phyloP scores from a whole-genome alignment of 2,888 invertebrate genomes.

The Himalopsyche kuldschensis region DNA sequence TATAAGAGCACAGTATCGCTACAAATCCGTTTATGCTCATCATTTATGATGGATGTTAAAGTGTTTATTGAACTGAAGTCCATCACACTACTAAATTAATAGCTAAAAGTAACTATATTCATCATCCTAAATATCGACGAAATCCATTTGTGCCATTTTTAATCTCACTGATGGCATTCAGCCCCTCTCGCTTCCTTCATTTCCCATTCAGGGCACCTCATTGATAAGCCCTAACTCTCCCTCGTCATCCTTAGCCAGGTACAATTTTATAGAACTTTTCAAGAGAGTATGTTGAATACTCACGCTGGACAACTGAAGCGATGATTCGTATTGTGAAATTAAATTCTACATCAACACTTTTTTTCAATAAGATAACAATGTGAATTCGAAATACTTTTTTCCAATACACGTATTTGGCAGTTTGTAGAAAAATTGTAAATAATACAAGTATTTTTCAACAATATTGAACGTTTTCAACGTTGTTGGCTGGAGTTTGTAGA shows the following conservation, averaged over 20 bases:
- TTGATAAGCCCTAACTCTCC: slow-evolving; percentile 30
- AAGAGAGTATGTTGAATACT: background rate
- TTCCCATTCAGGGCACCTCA: slow-evolving; percentile 24
- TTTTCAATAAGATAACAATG: too few relatives aligned
- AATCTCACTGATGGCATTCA: slow-evolving; percentile 33
- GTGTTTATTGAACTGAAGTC: background rate
- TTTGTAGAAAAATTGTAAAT: too few relatives aligned
- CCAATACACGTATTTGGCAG: too few relatives aligned
- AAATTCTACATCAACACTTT: too few relatives aligned
- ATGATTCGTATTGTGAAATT: too few relatives aligned
- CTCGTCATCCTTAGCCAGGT: background rate
- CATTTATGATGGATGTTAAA: background rate
- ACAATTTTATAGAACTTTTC: background rate
- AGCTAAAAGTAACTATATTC: background rate
- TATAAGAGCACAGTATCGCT: too few relatives aligned
- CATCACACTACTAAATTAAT: background rate
- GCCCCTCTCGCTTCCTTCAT: slow-evolving; percentile 27
- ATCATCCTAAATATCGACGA: background rate
- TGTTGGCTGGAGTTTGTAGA: too few relatives aligned
- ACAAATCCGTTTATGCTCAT: too few relatives aligned
- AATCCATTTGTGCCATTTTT: slow-evolving; percentile 19
- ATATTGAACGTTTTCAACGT: too few relatives aligned
- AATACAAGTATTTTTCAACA: too few relatives aligned
- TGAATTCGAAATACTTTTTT: too few relatives aligned
- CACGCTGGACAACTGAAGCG: too few relatives aligned